phyloP scores from a whole-genome alignment of 2,113 vertebrate genomes.

The Nanger granti region DNA sequence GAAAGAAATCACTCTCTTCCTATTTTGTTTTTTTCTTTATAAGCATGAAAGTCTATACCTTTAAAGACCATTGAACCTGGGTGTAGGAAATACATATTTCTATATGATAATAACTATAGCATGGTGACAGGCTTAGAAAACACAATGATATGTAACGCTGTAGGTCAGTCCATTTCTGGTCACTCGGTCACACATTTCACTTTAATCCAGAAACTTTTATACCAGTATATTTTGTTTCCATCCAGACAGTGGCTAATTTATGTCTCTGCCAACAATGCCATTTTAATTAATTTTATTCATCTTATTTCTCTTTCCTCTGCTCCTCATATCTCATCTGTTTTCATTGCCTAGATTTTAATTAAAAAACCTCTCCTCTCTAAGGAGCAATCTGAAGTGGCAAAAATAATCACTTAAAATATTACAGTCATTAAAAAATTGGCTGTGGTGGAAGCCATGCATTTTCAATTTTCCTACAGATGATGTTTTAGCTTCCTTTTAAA shows the following conservation, averaged over 20 bases:
- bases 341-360: constrained; percentile 83
- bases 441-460: constrained; percentile 75
- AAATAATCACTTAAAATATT: constrained; percentile 89
- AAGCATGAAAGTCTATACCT: not conserved
- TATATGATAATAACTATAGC: not conserved
- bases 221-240: constrained; percentile 58
- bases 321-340: constrained; percentile 80
- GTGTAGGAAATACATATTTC: not conserved
- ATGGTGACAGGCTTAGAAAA: not conserved
- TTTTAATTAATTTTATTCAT: constrained; percentile 82
- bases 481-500: constrained; percentile 81
- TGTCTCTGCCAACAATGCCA: constrained; percentile 73
- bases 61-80: not conserved
- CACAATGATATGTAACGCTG: not conserved
- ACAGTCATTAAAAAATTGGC: constrained; percentile 85
- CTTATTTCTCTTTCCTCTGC: constrained; percentile 75
- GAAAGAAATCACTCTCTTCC: constrained; percentile 34
- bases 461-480: constrained; percentile 82
- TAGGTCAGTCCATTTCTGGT: constrained; percentile 17
- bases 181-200: constrained; percentile 36
- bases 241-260: constrained; percentile 74
- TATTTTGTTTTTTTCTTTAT: constrained; percentile 27
- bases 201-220: constrained; percentile 49
- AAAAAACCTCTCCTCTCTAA: constrained; percentile 80
- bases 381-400: constrained; percentile 82